Evolutionary conservation across 2,888 invertebrate species (phyloP).

Genomic region (Teleiodes luculella): DNA sequence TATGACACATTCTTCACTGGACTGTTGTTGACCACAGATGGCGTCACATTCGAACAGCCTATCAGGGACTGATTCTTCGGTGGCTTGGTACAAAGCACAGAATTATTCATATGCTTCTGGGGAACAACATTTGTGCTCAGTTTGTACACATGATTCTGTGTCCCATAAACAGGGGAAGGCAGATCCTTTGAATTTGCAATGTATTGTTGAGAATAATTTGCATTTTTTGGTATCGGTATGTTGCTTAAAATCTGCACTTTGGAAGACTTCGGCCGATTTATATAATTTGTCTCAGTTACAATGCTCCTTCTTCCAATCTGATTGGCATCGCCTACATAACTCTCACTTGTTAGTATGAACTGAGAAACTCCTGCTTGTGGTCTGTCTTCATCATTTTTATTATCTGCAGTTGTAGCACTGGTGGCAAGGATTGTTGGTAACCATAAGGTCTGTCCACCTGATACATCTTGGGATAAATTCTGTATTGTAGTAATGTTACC

Average conservation of each 20-base stretch:
- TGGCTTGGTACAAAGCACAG: conserved; percentile 63
- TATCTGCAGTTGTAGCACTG: conserved; percentile 51
- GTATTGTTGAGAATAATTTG: conserved; percentile 62
- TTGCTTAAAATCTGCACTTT: conserved; percentile 76
- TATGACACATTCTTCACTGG: conserved; percentile 69
- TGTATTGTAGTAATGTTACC: conserved; percentile 70
- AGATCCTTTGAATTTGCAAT: conserved; percentile 60
- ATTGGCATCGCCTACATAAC: conserved; percentile 59
- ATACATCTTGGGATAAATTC: conserved; percentile 68
- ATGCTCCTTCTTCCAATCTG: conserved; percentile 57
- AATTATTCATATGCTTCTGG: conserved; percentile 61
- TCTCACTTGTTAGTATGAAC: conserved; percentile 71
- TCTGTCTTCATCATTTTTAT: conserved; percentile 60
- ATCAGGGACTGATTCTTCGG: conserved; percentile 65
- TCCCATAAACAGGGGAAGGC: conserved; percentile 57
- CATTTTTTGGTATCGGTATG: conserved; percentile 67
- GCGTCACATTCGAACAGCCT: conserved; percentile 56
- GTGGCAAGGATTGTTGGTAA: conserved; percentile 68
- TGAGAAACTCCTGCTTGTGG: conserved; percentile 63
- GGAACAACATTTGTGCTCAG: conserved; percentile 58
- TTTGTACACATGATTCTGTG: conserved; percentile 69
- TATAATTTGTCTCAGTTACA: conserved; percentile 62
- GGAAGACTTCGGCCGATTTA: conserved; percentile 58
- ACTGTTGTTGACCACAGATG: conserved; percentile 59
- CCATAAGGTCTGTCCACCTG: conserved; percentile 68